Evolutionary conservation across 1,140 invertebrate species (phyloP).

Genomic region (Drosophila saltans): DNA sequence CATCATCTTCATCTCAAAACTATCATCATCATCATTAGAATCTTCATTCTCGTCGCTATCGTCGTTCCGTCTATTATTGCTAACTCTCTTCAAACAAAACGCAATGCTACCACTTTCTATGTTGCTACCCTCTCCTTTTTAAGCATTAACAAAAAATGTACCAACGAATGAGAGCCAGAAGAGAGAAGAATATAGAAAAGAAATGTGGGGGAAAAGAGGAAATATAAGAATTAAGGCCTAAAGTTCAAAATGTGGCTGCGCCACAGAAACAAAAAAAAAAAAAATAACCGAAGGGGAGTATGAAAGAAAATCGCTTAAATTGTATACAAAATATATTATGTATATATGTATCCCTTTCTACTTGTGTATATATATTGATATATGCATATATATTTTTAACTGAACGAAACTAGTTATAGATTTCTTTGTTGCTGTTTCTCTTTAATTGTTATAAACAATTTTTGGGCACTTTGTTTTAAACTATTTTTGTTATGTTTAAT

Average conservation of each 20-base stretch:
- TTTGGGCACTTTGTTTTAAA: constrained; percentile 23
- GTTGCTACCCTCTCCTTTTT: neutral
- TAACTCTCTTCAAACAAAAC: constrained; percentile 9
- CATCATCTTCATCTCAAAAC: neutral
- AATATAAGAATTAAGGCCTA: constrained; percentile 60
- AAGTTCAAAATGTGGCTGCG: constrained; percentile 79
- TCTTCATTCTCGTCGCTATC: constrained; percentile 16
- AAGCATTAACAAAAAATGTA: constrained; percentile 4
- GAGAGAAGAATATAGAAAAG: neutral
- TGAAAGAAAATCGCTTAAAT: constrained; percentile 9
- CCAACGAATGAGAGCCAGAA: constrained; percentile 22
- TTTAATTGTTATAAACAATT: constrained; percentile 15
- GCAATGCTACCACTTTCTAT: neutral
- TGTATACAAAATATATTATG: constrained; percentile 8
- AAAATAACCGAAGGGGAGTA: constrained; percentile 20
- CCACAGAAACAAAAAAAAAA: constrained; percentile 54
- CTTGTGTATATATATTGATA: constrained; percentile 7
- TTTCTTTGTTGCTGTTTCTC: constrained; percentile 26
- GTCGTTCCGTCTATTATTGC: constrained; percentile 25
- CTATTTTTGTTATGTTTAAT: constrained; percentile 32
- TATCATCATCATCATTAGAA: neutral
- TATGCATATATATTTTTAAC: constrained; percentile 15
- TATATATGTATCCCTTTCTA: too few relatives aligned
- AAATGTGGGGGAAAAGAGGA: constrained; percentile 12
- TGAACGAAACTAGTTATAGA: constrained; percentile 45